Base-by-base conservation (phyloP, 1,140 invertebrate genomes). In the Aethina tumida region DNA sequence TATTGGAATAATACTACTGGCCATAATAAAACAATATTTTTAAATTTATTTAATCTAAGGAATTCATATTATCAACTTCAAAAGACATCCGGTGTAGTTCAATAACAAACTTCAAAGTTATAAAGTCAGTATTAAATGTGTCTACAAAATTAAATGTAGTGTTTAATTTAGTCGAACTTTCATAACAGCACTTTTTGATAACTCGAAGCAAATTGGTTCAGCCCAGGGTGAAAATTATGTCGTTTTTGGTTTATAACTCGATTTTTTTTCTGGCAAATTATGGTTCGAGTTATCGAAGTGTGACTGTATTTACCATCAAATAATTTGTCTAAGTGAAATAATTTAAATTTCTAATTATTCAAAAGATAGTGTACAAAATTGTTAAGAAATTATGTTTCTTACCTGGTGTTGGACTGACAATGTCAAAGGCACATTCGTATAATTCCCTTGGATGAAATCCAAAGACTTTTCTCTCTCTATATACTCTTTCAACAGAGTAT, bases 371-470 rank as follows among this genome's bases (percentile, higher is more conserved):
- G 27, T 12, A 17, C 12, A 32, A 1, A n/a, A 17, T n/a, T n/a
- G n/a, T n/a, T n/a, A n/a, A n/a, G n/a, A n/a, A 24, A 33, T 32
- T 32, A 16, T 14, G 15, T 14, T 32, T 32, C 21, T 33, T 59
- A 76, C 76, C 73, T 41, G 68, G 63, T 28, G 63, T 74, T 2
- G 84, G 74, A 12, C 79, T 82, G 7, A 96, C 81, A 43, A 96
- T 90, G 60, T 97, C 93, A 65, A 96, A 96, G 2, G 86, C 84
- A 65, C 87, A 93, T 63, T 95, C 90, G 39, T 81, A 81, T 4
- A 87, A 69, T 65, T 95, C 89, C 45, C 78, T 74, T 0, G 92
- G 92, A 68, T 94, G 87, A 50, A 86, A 81, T 5, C 86, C 85
- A 49, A 75, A 74, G 2, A 85, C 76, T 50, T 82, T 81, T 49